Evolutionary conservation across 23 tunicate species (phyloP), one percentile per base, ranked within the genome.

Genomic region (Trididemnum miniatum): DNA sequence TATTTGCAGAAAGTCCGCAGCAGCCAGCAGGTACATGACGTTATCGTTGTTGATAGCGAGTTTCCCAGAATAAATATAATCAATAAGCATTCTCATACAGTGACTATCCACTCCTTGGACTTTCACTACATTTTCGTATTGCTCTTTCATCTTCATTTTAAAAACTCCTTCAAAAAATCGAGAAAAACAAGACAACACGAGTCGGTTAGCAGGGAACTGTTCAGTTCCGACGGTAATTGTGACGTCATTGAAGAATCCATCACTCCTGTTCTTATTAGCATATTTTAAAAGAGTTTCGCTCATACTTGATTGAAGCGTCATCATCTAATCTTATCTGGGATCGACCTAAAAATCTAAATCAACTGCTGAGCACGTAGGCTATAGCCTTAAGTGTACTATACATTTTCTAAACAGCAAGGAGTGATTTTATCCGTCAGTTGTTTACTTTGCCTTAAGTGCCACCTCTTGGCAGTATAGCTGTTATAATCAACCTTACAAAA

Each of bases 161-260:
- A 74, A 74, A 59, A 37, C 12, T 2, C 31, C 20, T 24, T 74
- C 60, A 44, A 74, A 74, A 40, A 36, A 74, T 12, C 20, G 20
- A 38, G 80, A 74, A 74, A 22, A 74, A 31, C 80, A 74, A 74
- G 80, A 74, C 9, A 74, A 24, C 12, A 74, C 60, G 26, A 74
- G 7, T 36, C 80, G 34, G 29, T 74, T 74, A 12, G 80, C 80
- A 12, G 27, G 32, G 38, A 74, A 74, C 18, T 9, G 22, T 37
- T 39, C 9, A 38, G 37, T 74, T 74, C 31, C 80, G 34, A 74
- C 60, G 15, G 27, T 20, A 4, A 74, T 74, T 7, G 34, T 39
- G 4, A 74, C 28, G 80, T 74, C 80, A 74, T 74, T 74, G 60
- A 74, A 74, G 22, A 27, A 69, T 18, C 75, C 75, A 7, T 4